Percentiles rank a stretch among this genome's conserved stretches.
phyloP scores from a whole-genome alignment of 2,797 vertebrate genomes.

The Synaphobranchus kaupii region DNA sequence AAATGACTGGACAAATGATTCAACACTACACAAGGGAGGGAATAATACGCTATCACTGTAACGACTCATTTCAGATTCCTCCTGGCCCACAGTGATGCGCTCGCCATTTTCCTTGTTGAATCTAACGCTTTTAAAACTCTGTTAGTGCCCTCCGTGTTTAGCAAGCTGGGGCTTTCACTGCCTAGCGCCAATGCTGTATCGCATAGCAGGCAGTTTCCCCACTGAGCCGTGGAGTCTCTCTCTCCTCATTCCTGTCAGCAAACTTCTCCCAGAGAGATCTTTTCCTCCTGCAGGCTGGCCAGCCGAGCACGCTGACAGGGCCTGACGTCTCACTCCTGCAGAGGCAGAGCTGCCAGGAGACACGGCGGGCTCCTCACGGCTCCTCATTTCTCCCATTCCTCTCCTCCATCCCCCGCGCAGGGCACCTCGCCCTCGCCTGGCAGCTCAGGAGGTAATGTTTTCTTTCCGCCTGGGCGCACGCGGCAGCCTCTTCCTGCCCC shows the following conservation, averaged over 20 bases:
- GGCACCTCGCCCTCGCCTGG: conserved; percentile 42
- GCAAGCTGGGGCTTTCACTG: background rate
- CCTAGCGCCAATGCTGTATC: background rate
- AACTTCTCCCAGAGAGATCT: conserved; percentile 59
- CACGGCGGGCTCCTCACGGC: background rate
- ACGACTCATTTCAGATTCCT: background rate
- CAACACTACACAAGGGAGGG: background rate
- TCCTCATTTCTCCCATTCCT: conserved; percentile 2
- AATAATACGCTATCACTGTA: background rate
- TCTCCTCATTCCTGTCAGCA: conserved; percentile 58
- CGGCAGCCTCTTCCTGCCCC: background rate
- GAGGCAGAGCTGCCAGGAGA: conserved; percentile 62
- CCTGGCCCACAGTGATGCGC: background rate
- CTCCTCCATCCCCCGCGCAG: background rate
- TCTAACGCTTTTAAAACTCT: background rate
- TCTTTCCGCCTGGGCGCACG: background rate
- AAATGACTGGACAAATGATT: background rate
- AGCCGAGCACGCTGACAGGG: conserved; percentile 68
- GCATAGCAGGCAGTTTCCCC: conserved; percentile 26
- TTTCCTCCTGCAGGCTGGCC: conserved; percentile 67
- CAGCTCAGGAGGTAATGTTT: conserved; percentile 7
- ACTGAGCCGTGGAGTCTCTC: conserved; percentile 59
- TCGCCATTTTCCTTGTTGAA: background rate
- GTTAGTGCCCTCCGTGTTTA: background rate
- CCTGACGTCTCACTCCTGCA: conserved; percentile 70